Evolutionary conservation across 2,888 invertebrate genomes (phyloP).

Genomic region (Noctua janthina): DNA sequence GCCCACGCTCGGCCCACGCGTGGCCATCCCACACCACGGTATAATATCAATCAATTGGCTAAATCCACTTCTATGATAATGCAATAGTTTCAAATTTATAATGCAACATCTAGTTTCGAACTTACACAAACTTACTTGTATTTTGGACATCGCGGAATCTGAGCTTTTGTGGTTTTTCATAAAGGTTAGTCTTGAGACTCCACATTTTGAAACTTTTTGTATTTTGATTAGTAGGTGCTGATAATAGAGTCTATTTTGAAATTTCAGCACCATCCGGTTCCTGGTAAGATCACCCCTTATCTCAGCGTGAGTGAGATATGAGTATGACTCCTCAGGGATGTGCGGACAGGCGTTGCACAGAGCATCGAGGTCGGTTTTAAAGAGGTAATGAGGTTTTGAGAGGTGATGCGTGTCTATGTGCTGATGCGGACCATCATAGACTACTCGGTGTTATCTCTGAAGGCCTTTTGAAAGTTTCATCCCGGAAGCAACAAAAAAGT

Average conservation of each 20-base stretch:
- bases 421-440: neutral
- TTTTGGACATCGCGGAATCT: neutral
- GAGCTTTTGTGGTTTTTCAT: neutral
- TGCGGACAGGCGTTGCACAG: neutral
- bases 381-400: neutral
- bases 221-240: neutral
- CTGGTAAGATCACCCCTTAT: neutral
- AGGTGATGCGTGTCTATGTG: neutral
- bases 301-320: neutral
- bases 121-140: slow-evolving; percentile 28
- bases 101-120: slow-evolving; percentile 51
- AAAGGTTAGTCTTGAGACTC: neutral
- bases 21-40: slow-evolving; percentile 74
- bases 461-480: neutral
- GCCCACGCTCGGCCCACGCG: slow-evolving; percentile 82
- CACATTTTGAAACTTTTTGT: neutral
- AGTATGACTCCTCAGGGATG: neutral
- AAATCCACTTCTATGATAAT: slow-evolving; percentile 80
- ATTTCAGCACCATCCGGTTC: neutral
- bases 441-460: neutral
- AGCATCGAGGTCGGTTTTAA: neutral
- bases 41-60: slow-evolving; percentile 83
- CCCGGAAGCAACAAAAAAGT: neutral
- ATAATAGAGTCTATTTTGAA: neutral
- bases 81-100: slow-evolving; percentile 68